These are phyloP conservation scores for Sceloporus undulatus DNA, from an alignment of 2,113 vertebrate species.

Conservation along the genomic window DNA sequence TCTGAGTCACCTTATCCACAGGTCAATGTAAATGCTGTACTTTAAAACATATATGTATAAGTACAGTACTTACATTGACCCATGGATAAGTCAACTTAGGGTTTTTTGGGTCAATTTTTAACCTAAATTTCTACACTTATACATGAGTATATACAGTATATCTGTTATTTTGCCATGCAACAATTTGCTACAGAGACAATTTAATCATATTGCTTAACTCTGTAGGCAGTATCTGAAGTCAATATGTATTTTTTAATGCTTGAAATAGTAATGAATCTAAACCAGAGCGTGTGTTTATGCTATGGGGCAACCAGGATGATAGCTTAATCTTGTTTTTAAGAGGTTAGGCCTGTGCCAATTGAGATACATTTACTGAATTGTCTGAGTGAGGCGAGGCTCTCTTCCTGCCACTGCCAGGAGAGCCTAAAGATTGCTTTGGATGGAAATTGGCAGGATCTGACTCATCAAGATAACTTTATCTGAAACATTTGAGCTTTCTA, in stretches of 20 bases:
- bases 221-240: neutral
- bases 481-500: slow-evolving; percentile 58
- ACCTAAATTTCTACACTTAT: no score
- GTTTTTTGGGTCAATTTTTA: no score
- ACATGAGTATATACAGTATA: no score
- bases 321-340: slow-evolving; percentile 30
- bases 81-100: no score
- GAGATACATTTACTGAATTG: slow-evolving; percentile 52
- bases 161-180: no score
- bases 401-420: slow-evolving; percentile 34
- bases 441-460: slow-evolving; percentile 58
- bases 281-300: slow-evolving; percentile 9
- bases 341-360: slow-evolving; percentile 47
- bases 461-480: slow-evolving; percentile 60
- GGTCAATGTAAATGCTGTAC: no score
- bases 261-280: slow-evolving; percentile 21
- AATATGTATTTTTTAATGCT: neutral
- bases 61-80: no score
- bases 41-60: no score
- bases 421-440: slow-evolving; percentile 56
- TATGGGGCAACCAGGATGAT: neutral
- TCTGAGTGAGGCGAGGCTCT: slow-evolving; percentile 33
- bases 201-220: neutral
- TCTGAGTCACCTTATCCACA: no score
- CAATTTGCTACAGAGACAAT: no score